Conservation (phyloP, 2,797 vertebrate genomes). For the Lutjanus campechanus region DNA sequence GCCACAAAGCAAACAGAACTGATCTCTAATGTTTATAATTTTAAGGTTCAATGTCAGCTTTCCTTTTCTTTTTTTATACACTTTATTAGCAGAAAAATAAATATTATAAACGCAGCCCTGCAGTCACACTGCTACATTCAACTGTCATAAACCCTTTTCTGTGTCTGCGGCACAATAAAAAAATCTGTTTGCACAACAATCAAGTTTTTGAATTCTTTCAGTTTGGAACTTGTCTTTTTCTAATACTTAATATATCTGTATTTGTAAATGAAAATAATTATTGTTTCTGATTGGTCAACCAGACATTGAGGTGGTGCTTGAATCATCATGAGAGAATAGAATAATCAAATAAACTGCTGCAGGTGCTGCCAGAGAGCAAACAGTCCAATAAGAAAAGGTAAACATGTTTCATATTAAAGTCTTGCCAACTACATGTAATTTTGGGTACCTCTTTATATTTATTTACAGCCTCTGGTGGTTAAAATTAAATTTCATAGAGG, state of each 20-base stretch:
- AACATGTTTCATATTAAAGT: too few relatives aligned
- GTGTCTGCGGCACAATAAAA: background rate
- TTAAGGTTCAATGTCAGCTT: background rate
- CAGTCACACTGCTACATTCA: background rate
- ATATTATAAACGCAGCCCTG: background rate
- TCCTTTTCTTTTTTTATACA: background rate
- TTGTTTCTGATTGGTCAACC: too few relatives aligned
- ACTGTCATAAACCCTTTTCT: background rate
- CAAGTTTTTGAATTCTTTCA: background rate
- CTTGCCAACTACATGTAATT: too few relatives aligned
- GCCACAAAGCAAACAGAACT: background rate
- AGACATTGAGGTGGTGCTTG: too few relatives aligned
- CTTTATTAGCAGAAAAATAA: background rate
- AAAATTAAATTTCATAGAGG: too few relatives aligned
- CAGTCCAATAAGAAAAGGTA: too few relatives aligned
- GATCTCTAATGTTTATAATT: background rate
- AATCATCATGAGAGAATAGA: too few relatives aligned
- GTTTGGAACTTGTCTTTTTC: background rate
- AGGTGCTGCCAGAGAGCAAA: too few relatives aligned
- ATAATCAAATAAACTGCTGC: too few relatives aligned
- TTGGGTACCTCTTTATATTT: too few relatives aligned
- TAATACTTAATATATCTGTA: background rate
- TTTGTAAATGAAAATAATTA: background rate
- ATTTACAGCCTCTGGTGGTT: too few relatives aligned
- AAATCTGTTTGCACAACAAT: background rate